Percentiles rank a stretch among this genome's conserved stretches.
These are phyloP conservation scores for Villa cingulata DNA, from an alignment of 2,888 invertebrate genomes.

Conservation along the genomic window DNA sequence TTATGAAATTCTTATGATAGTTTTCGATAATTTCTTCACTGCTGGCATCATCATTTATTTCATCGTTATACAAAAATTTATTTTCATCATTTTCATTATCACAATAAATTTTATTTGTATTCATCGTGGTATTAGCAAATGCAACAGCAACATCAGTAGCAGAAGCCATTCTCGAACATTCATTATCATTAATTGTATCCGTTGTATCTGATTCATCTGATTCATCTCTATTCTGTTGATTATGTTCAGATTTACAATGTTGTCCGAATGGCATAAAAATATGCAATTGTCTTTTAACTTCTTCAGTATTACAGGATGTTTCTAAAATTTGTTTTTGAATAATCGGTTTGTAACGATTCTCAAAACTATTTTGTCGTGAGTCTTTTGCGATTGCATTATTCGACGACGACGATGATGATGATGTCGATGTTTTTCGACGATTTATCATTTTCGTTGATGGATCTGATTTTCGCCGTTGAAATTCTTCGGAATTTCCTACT, in stretches of 20 bases:
- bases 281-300: constrained; percentile 51
- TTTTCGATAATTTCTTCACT: background rate
- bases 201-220: background rate
- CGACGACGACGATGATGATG: background rate
- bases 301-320: constrained; percentile 20
- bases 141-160: too few species aligned
- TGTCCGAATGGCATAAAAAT: constrained; percentile 49
- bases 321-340: constrained; percentile 19
- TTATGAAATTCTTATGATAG: background rate
- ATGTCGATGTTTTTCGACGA: background rate
- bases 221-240: background rate
- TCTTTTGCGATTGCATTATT: background rate
- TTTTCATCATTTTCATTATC: background rate
- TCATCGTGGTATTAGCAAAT: too few species aligned
- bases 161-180: background rate
- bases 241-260: background rate
- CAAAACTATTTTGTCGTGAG: constrained; percentile 9
- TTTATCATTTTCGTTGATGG: background rate
- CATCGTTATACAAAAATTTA: background rate
- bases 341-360: constrained; percentile 17
- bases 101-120: too few species aligned
- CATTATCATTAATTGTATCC: background rate
- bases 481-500: background rate
- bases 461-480: background rate
- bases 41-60: too few species aligned